These are phyloP conservation scores for Peromyscus aztecus DNA, from an alignment of 2,797 vertebrate genomes.

Conservation along the genomic window DNA sequence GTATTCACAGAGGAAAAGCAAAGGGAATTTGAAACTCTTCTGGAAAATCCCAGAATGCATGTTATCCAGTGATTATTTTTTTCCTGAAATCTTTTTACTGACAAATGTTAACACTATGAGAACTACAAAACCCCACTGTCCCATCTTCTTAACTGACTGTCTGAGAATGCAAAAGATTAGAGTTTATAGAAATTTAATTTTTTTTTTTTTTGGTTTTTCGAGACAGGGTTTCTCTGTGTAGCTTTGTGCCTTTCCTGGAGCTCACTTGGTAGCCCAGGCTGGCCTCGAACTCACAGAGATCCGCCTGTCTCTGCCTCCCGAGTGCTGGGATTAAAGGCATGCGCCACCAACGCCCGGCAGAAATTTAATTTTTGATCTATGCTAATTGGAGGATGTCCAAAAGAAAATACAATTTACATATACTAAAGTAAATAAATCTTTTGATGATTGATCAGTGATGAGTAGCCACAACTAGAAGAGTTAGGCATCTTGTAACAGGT, in stretches of 20 bases:
- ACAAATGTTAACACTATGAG: conserved; percentile 2
- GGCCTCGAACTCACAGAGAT: too few relatives aligned
- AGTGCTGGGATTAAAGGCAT: too few relatives aligned
- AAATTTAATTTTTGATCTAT: conserved; percentile 70
- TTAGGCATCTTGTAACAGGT: background rate
- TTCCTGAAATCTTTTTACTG: conserved; percentile 38
- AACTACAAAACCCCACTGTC: background rate
- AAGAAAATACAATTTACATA: conserved; percentile 14
- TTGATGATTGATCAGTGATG: conserved; percentile 18
- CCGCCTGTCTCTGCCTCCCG: too few relatives aligned
- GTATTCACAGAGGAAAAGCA: background rate
- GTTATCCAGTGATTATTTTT: background rate
- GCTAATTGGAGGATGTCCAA: background rate
- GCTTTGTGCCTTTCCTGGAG: too few relatives aligned
- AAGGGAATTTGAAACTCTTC: conserved; percentile 15
- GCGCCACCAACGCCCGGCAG: too few relatives aligned
- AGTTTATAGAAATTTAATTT: conserved; percentile 65
- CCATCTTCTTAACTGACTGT: conserved; percentile 16
- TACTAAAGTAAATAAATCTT: background rate
- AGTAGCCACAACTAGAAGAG: background rate
- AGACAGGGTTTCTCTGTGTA: too few relatives aligned
- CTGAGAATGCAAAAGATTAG: conserved; percentile 38
- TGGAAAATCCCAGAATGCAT: conserved; percentile 3
- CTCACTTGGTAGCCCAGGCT: too few relatives aligned
- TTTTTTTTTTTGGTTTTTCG: too few relatives aligned